Conservation (phyloP, 2,797 vertebrate species). For the Tamandua tetradactyla region DNA sequence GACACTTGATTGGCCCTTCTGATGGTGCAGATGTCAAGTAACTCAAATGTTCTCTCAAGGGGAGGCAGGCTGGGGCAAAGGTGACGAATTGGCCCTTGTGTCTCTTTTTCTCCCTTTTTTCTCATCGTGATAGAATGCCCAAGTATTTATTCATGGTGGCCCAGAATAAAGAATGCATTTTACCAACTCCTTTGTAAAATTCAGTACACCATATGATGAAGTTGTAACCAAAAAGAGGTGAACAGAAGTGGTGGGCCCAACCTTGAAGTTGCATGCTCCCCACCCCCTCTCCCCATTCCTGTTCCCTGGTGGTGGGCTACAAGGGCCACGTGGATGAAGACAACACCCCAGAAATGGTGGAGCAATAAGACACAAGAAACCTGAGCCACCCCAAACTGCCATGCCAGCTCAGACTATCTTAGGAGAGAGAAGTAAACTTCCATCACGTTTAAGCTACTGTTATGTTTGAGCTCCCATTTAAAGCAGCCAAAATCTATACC, state of each 20-base stretch:
- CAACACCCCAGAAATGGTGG: background rate
- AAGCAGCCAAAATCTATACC: background rate
- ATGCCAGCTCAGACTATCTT: background rate
- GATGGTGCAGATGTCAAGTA: background rate
- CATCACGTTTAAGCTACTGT: background rate
- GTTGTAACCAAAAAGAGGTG: background rate
- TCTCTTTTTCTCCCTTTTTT: background rate
- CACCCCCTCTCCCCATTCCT: background rate
- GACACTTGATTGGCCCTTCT: background rate
- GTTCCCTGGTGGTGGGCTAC: background rate
- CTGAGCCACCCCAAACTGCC: background rate
- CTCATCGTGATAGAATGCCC: background rate
- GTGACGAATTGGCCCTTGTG: background rate
- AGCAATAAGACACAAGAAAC: background rate
- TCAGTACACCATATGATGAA: accelerated
- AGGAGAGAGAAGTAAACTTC: background rate
- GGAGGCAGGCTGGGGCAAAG: background rate
- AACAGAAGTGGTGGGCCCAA: too few relatives aligned
- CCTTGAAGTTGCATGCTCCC: background rate
- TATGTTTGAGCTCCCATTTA: background rate
- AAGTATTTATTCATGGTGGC: background rate
- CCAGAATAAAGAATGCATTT: background rate
- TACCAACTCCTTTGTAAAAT: background rate
- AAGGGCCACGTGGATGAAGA: background rate
- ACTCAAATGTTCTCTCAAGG: background rate